Conservation (phyloP, 2,888 invertebrate genomes). For the Drosophila monieri region DNA sequence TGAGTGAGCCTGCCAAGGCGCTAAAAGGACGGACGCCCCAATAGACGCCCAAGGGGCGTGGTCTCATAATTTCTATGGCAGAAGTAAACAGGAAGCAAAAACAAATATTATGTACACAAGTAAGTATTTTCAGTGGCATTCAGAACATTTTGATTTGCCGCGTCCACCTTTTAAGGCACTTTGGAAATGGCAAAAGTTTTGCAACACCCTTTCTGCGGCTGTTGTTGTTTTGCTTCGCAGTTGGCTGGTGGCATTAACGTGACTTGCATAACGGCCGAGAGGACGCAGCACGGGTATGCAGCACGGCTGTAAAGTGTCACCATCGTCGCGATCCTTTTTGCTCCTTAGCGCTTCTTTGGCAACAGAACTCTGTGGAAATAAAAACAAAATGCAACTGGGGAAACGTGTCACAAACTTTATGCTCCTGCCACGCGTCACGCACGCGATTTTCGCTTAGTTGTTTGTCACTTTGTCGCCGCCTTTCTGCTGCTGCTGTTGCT, state of each 20-base stretch:
- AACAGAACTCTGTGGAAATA: slow-evolving; percentile 34
- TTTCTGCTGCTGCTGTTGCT: slow-evolving; percentile 3
- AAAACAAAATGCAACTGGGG: slow-evolving; percentile 71
- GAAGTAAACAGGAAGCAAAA: slow-evolving; percentile 23
- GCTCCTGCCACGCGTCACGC: slow-evolving; percentile 76
- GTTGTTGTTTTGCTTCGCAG: slow-evolving; percentile 56
- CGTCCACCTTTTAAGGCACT: slow-evolving; percentile 65
- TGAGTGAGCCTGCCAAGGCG: slow-evolving; percentile 53
- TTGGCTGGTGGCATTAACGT: slow-evolving; percentile 73
- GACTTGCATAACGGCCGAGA: slow-evolving; percentile 73
- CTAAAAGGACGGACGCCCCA: slow-evolving; percentile 2
- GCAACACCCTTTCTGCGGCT: slow-evolving; percentile 16
- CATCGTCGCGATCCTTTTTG: slow-evolving; percentile 46
- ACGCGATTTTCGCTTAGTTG: slow-evolving; percentile 78
- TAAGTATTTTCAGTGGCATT: slow-evolving; percentile 20
- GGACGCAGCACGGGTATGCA: slow-evolving; percentile 55
- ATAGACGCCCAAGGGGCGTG: slow-evolving; percentile 2
- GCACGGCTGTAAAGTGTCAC: slow-evolving; percentile 71
- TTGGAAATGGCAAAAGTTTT: slow-evolving; percentile 67
- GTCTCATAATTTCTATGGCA: slow-evolving; percentile 32
- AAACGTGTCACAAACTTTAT: slow-evolving; percentile 76
- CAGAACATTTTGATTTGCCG: slow-evolving; percentile 47
- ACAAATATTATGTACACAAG: slow-evolving; percentile 15
- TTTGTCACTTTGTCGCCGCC: slow-evolving; percentile 68
- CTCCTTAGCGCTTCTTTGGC: slow-evolving; percentile 29